Evolutionary conservation across 2,888 invertebrate genomes (phyloP), one percentile per base, ranked within the genome.

Genomic region (Thelaira solivaga): DNA sequence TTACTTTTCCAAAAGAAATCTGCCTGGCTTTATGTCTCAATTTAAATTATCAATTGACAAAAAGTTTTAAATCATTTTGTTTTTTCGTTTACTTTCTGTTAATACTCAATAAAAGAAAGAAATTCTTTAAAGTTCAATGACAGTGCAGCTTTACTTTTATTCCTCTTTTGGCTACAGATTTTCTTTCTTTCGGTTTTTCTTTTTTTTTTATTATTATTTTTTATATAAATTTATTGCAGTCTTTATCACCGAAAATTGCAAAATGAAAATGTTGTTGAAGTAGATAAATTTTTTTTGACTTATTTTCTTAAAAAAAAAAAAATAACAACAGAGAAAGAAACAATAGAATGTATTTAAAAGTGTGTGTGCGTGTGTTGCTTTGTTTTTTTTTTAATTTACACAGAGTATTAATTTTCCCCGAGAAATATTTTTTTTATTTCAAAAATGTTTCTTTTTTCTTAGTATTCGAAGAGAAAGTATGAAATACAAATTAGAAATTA

Each of bases 401-500:
- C 5, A 26, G 34, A 67, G 13, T 45, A 43, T 8, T 36, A 24
- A 31, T 51, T 59, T 31, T 49, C 24, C 39, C 22, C 29, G 18
- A 18, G 6, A 18, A 10, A 36, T 13, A 24, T 26, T 26, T 4
- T 13, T 24, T 36, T 57, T 24, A 13, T 41, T 5, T 13, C 51
- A 8, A 59, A 61, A 47, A 39, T 36, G 10, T 49, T 29, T 1
- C 36, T 41, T 22, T 11, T n/a, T n/a, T n/a, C n/a, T n/a, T n/a
- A n/a, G n/a, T n/a, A 16, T 53, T 55, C 36, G 16, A 51, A 43
- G 59, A 61, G 51, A 71, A 61, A 51, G 29, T 61, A 18, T 59
- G 13, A 68, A 69, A 69, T 41, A 51, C 53, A 18, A 53, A 67
- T 55, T 55, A 45, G 18, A 67, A 45, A 43, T 11, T n/a, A n/a